Evolutionary conservation across 1,140 invertebrate genomes (phyloP).

Genomic region (Diachasma alloeum): DNA sequence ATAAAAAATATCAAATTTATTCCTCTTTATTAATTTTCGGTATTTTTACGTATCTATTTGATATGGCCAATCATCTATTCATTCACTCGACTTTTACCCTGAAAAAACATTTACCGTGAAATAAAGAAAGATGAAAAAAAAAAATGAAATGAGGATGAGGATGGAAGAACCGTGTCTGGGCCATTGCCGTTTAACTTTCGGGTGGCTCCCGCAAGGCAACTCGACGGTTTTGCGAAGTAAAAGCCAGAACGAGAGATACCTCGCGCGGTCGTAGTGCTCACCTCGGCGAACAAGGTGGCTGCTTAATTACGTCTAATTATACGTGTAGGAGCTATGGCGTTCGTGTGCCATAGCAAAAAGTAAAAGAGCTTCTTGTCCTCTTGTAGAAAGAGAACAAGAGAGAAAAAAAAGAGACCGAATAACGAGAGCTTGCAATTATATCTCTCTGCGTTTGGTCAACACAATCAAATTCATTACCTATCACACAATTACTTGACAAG

Average conservation of each 20-base stretch:
- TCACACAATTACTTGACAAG: not conserved
- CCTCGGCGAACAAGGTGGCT: conserved; percentile 45
- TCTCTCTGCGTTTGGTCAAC: not conserved
- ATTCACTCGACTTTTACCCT: too few relatives aligned
- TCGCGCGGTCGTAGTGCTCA: conserved; percentile 16
- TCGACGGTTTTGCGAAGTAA: not conserved
- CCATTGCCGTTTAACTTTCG: not conserved
- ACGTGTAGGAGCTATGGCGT: conserved; percentile 31
- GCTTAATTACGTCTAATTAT: conserved; percentile 61
- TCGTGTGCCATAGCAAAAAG: conserved; percentile 30
- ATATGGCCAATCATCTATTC: too few relatives aligned
- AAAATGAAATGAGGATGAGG: not conserved
- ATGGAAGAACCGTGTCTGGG: not conserved
- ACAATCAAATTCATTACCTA: not conserved
- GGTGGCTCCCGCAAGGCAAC: not conserved
- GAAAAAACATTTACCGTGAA: too few relatives aligned
- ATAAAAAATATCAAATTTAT: too few relatives aligned
- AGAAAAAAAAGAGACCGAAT: not conserved
- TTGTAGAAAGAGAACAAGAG: not conserved
- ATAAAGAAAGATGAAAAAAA: conserved; percentile 9
- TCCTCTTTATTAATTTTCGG: too few relatives aligned
- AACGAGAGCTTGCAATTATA: not conserved
- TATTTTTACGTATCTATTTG: too few relatives aligned
- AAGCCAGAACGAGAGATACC: not conserved
- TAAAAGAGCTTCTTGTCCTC: not conserved